Conservation (phyloP, 2,113 vertebrate species). For the Ceyx margarethae region DNA sequence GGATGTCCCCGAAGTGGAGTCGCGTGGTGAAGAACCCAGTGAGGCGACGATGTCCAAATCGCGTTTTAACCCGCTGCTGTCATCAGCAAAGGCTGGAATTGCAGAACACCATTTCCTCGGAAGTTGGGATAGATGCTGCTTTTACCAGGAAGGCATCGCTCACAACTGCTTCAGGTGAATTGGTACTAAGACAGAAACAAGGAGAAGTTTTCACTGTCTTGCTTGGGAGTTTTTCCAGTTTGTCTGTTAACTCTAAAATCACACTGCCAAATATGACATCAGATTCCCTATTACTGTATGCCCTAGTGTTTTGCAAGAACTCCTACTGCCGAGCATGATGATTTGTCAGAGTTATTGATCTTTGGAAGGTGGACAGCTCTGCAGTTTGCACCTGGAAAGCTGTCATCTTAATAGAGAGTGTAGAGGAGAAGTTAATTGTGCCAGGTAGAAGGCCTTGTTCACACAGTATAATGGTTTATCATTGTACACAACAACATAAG, state of each 20-base stretch:
- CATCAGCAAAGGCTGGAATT: neutral
- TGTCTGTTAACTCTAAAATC: conserved; percentile 12
- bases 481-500: neutral
- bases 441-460: neutral
- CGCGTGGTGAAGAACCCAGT: neutral
- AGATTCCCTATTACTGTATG: conserved; percentile 16
- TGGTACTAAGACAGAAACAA: neutral
- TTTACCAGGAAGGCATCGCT: neutral
- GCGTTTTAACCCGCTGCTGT: neutral
- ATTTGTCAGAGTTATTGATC: conserved; percentile 65
- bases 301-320: conserved; percentile 47
- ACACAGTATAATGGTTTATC: neutral
- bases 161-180: neutral
- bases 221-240: neutral
- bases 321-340: conserved; percentile 37
- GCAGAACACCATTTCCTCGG: neutral
- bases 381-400: conserved; percentile 52
- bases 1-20: neutral
- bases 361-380: conserved; percentile 51
- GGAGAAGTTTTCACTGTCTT: conserved; percentile 28
- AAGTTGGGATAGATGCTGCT: neutral
- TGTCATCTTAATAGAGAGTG: neutral
- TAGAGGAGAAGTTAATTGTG: neutral
- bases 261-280: conserved; percentile 4
- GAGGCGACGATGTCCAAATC: neutral